Base-by-base conservation (phyloP, 1,140 invertebrate species). In the Drosophila santomea region DNA sequence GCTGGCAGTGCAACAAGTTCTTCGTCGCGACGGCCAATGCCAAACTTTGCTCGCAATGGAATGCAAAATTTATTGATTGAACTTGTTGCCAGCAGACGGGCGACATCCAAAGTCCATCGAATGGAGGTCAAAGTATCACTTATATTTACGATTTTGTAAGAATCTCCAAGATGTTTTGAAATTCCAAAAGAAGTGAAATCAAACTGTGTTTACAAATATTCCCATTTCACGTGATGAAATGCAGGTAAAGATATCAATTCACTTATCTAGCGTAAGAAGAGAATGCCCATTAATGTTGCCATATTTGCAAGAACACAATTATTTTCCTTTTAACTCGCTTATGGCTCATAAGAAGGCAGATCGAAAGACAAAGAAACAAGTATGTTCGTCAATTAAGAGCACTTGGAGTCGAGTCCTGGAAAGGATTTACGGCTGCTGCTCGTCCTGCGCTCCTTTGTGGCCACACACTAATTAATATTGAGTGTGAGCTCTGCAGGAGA, bases 1-100 rank as follows among this genome's bases (percentile, higher is more conserved):
- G 64, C 25, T 47, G 32, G 20, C 41, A 52, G 56, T 76, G 74
- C 74, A 77, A 77, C 74, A 77, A 77, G 74, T 76, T 68, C 48
- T 47, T 39, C 56, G 59, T 63, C 60, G 52, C 43, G 47, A 23
- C 35, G 50, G 5, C 44, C 39, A 52, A 20, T 17, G 25, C 23
- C 11, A 38, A 52, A 73, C 28, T 45, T 72, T 39, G 35, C 14
- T n/a, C n/a, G 51, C 67, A 68, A 39, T 68, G 50, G 58, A 57
- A 71, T 58, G 67, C 51, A 69, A 71, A 57, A 71, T 58, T 68
- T 54, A 58, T 50, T 71, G 68, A 58, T 50, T 71, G 8, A 50
- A 59, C 43, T 47, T 50, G 63, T 39, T 45, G 48, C 38, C 58
- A 57, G 52, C 64, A 63, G 52, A 12, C 54, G 20, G 39, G 35